Base-by-base conservation (phyloP, 2,888 invertebrate genomes). In the Lasioglossum vierecki region DNA sequence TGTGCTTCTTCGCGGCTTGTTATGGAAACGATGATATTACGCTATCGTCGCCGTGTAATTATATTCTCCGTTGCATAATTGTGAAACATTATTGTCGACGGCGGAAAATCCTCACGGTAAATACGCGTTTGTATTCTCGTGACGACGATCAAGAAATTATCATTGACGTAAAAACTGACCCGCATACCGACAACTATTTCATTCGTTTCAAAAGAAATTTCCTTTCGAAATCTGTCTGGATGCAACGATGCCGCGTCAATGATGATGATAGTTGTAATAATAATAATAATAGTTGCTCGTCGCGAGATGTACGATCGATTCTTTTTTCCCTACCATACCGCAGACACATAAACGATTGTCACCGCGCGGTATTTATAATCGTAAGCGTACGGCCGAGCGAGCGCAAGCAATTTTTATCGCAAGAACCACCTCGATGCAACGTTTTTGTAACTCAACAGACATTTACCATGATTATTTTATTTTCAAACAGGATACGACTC, bases 11-110 rank as follows among this genome's bases (percentile, higher is more conserved):
- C 18, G 11, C 9, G 35, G 26, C 30, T 57, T 46, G 66, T 35
- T 73, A 49, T 77, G 18, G 41, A 41, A 30, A 41, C 46, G 70
- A 75, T 35, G 53, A 57, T 26, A 53, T 35, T 68, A 15, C 26
- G 63, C 35, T 63, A 39, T 83, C 39, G 68, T 83, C 60, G 49
- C 30, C 63, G 39, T 35, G 22, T 60, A 74, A 77, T 83, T 77
- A 73, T 30, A 76, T 83, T 76, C 53, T 41, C 15, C 39, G 53
- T 57, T 66, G 49, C 72, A 83, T 83, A 76, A 76, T 46, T 72
- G 68, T 18, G 49, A 35, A 13, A 41, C 30, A 53, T 76, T 44
- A 72, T n/a, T 82, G 68, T 73, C 26, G 39, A 13, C 22, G 3
- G 26, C 22, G 63, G 72, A 49, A 63, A 76, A 77, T 77, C n/a